Base-by-base conservation (phyloP, 1,140 invertebrate genomes). In the Achroia grisella region DNA sequence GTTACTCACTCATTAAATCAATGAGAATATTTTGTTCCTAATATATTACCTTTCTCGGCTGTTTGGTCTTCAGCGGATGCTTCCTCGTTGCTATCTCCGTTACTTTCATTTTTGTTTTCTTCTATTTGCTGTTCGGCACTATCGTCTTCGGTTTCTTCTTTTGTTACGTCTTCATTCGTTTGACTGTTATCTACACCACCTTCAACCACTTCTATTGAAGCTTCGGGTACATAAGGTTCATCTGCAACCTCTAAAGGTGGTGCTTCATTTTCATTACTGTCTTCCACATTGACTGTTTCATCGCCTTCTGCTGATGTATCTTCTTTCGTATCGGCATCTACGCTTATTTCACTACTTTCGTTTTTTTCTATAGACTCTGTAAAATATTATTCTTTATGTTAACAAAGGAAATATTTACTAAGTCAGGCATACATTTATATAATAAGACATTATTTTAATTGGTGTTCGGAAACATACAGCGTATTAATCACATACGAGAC, bases 191-290 rank as follows among this genome's bases (percentile, higher is more conserved):
- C 69, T 45, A 53, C 49, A 43, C 45, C 58, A 52, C 45, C 60
- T 58, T 72, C 60, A 55, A 84, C 74, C 37, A 68, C 69, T 54
- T 83, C 79, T 29, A 68, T 61, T 36, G 76, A 83, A 39, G 63
- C 62, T 68, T 80, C 68, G 41, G 76, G 60, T 52, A 87, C 76
- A 64, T 87, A 87, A 28, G 83, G 82, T 51, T 84, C 82, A 45
- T 87, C 87, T 39, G 86, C 85, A 43, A 83, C 71, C 70, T 84
- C 77, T 42, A 87, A 54, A 31, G 81, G 74, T 28, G 77, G 77
- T 37, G 53, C 62, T 41, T 80, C 72, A 13, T 73, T 64, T 46
- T 67, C 71, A 40, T 62, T 69, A 51, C 74, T 86, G 52, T 57
- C 47, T 37, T 70, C 66, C 33, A 40, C 49, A 35, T 77, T 69